Base-by-base conservation (phyloP, 2,113 vertebrate genomes). In the human region DNA sequence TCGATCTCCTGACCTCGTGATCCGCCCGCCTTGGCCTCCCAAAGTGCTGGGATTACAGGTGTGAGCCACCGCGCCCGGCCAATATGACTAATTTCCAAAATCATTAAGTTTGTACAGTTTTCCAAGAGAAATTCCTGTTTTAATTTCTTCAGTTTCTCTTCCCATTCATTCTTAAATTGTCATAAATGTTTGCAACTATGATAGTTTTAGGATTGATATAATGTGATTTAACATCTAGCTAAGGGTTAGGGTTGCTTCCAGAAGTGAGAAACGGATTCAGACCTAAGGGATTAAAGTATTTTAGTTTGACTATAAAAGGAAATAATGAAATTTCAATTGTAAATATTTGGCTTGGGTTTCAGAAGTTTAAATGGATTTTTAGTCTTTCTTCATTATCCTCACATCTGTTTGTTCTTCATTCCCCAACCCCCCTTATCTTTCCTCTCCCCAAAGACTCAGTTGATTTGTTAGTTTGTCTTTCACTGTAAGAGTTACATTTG, bases 111-210 rank as follows among this genome's bases (percentile, higher is more conserved):
- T 90, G 10, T 45, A 43, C 5, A 78, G 27, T 81, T 85, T 94
- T 72, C 64, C 10, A 68, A 80, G 43, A 87, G 16, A 91, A 89
- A 90, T 48, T 76, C 38, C 50, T 88, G 25, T 43, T 96, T 81
- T 64, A 43, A 35, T 94, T 80, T 93, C 50, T 68, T 86, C 16
- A 4, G 14, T 75, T 93, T 92, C 12, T 95, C 27, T 83, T 80
- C 14, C 16, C 12, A 50, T 88, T 97, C 48, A n/a, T 94, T 89
- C 48, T 96, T 90, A 89, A 91, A 73, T 70, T 86, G 40, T 5
- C 20, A 8, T 75, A 52, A 95, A 81, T 89, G 10, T 96, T 94
- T 76, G 35, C 11, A 97, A 84, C 17, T 8, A 23, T 93, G 18
- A 95, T 87, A 68, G 32, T 89, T 95, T 91, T 76, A 61, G n/a